Base-by-base conservation (phyloP, 1,140 invertebrate species). In the Pemphigus obesinymphae region DNA sequence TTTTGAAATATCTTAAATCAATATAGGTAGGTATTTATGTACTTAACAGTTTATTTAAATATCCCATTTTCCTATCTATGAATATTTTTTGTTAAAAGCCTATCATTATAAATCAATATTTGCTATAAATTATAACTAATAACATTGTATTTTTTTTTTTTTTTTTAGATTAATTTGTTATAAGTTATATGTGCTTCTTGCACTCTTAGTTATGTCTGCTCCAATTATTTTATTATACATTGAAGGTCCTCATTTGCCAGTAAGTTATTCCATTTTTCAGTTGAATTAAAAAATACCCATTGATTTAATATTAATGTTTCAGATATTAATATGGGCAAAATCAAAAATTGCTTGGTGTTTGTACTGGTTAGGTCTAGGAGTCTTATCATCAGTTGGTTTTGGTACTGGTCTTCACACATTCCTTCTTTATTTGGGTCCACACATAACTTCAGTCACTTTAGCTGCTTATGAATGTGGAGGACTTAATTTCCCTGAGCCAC, bases 321-420 rank as follows among this genome's bases (percentile, higher is more conserved):
- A 84, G 83, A 34, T 83, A 37, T 66, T 84, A 82, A 45, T 66
- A 82, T 83, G 86, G 55, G 84, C 88, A 72, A 73, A 88, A 83
- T 86, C 84, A 75, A 89, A 89, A 85, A 84, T 90, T 50, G 88
- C 89, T 85, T 97, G 95, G 93, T 95, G 92, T 88, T 85, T 91
- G 11, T 99, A 98, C 89, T 99, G 98, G 98, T 89, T 97, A 83
- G 93, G 96, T 15, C 90, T 99, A 68, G 98, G 98, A 45, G 93
- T 99, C 26, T 90, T 99, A 73, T 99, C 97, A 31, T 99, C 97
- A 13, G 96, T 99, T 66, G 98, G 98, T 2, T 89, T 99, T 43
- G 98, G 98, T 17, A 99, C 97, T 0, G 98, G 98, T 8, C 90
- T 99, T 34, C 98, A 99, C 87, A 99, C 98, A 75, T 99, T 99